Conservation (phyloP, 2,888 invertebrate species). For the Leptinotarsa rubiginosa region DNA sequence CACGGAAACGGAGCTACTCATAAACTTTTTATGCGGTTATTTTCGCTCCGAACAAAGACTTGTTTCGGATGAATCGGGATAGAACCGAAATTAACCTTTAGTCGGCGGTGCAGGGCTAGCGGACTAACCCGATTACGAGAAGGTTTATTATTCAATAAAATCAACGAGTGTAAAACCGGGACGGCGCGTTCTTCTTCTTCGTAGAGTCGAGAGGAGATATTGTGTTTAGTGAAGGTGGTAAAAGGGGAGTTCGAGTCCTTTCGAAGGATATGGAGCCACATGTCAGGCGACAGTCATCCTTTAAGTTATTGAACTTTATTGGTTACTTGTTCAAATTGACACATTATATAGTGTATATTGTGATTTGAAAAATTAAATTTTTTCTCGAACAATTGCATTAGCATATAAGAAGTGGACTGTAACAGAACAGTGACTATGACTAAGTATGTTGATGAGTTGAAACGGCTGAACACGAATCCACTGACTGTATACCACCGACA, state of each 20-base stretch:
- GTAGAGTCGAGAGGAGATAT: neutral
- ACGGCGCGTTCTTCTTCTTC: neutral
- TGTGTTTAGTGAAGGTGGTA: neutral
- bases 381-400: no score
- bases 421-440: no score
- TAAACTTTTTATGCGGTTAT: conserved; percentile 41
- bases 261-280: neutral
- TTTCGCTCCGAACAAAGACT: conserved; percentile 33
- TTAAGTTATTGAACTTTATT: neutral
- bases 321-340: no score
- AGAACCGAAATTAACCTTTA: conserved; percentile 25
- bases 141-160: conserved; percentile 27
- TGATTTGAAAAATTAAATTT: no score
- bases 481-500: no score
- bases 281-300: neutral
- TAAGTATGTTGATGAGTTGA: no score
- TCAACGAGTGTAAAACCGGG: conserved; percentile 13
- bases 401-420: no score
- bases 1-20: conserved; percentile 30
- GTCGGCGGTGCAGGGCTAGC: neutral
- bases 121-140: conserved; percentile 17
- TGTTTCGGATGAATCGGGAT: conserved; percentile 24
- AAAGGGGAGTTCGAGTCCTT: conserved; percentile 1
- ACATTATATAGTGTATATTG: no score
- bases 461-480: no score